phyloP scores from a whole-genome alignment of 1,140 invertebrate genomes.

The Leptopilina clavipes region DNA sequence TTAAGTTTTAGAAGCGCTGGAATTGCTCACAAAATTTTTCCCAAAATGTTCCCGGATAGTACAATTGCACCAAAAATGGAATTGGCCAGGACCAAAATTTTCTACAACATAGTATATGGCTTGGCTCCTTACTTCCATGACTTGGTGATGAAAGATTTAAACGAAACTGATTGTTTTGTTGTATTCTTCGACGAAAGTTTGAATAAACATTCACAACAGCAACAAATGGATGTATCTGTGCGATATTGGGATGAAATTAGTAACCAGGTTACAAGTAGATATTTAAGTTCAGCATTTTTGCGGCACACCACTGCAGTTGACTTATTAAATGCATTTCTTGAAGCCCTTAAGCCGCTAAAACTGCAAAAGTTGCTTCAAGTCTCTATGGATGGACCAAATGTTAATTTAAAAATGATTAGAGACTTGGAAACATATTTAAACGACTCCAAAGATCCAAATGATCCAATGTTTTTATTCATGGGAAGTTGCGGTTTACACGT shows the following conservation, averaged over 20 bases:
- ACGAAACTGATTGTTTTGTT: conserved; percentile 34
- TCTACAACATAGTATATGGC: background rate
- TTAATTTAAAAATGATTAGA: conserved; percentile 45
- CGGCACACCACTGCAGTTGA: conserved; percentile 28
- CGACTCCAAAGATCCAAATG: background rate
- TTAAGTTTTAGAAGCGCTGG: background rate
- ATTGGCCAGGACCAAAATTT: background rate
- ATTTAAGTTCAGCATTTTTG: conserved; percentile 42
- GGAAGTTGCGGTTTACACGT: conserved; percentile 2
- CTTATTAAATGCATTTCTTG: conserved; percentile 39
- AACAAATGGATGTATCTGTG: conserved; percentile 49
- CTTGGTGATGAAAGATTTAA: background rate
- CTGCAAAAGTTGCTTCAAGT: conserved; percentile 45
- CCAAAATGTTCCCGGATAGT: background rate
- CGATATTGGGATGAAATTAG: conserved; percentile 36
- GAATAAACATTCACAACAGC: conserved; percentile 46
- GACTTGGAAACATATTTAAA: background rate
- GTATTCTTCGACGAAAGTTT: conserved; percentile 48
- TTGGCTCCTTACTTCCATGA: conserved; percentile 10
- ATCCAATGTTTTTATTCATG: background rate
- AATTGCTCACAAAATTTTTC: background rate
- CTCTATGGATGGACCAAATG: conserved; percentile 53
- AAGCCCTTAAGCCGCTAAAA: background rate
- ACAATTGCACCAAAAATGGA: background rate
- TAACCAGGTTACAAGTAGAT: conserved; percentile 37